Base-by-base conservation (phyloP, 1,140 invertebrate genomes). In the Stegodyphus mimosarum region DNA sequence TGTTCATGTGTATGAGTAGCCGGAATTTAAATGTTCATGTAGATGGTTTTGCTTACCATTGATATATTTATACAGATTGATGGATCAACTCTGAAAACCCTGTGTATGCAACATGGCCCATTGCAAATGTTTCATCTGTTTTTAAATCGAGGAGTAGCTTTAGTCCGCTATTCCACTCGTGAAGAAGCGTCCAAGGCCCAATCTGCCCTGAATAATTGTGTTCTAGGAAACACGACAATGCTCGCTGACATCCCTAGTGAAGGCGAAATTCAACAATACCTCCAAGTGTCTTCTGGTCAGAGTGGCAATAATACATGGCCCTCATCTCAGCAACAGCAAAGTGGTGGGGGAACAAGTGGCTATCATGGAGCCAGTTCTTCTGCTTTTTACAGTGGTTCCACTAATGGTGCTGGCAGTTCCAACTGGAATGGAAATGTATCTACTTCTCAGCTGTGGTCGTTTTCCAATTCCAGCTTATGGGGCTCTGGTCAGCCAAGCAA, bases 171-270 rank as follows among this genome's bases (percentile, higher is more conserved):
- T 91, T 94, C 94, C 52, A 94, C 94, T 63, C 93, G 95, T 87
- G 96, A 98, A 90, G 97, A 98, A 92, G 96, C 97, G 87, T 94
- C 94, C 89, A 99, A 98, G 95, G 98, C 97, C 89, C 97, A 98
- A 93, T 95, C 95, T 90, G 95, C 96, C 70, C 92, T 99, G 87
- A 98, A 99, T 91, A 97, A 97, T 90, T 98, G 97, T 92, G 95
- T 98, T 83, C 92, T 99, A 86, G 95, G 96, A 88, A 98, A 98
- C 91, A 98, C 97, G 49, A 98, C 97, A 77, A 98, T 99, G 90
- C 94, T 97, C 89, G 97, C 97, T 67, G 97, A 99, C 91, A 96
- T 96, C 87, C 96, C 97, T 63, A 94, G 92, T 49, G 97, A 99
- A 88, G 93, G 93, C 88, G 97, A 98, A 88, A 96, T 97, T 50